Evolutionary conservation across 2,113 vertebrate species (phyloP).

Genomic region (Cervus canadensis): DNA sequence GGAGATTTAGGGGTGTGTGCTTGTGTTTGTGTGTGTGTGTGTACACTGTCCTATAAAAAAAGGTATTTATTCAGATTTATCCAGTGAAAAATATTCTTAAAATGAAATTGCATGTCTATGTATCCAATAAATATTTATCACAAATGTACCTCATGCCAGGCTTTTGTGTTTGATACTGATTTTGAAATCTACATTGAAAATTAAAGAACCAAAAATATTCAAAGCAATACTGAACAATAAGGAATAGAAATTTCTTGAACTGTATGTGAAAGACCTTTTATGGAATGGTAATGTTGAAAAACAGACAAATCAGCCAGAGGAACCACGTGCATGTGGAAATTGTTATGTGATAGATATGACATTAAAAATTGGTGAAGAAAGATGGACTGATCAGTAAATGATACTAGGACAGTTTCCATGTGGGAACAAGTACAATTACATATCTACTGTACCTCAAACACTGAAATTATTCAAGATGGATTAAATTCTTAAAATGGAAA

Average conservation of each 20-base stretch:
- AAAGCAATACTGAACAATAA: background rate
- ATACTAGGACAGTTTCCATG: background rate
- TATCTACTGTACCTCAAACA: background rate
- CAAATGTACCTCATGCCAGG: background rate
- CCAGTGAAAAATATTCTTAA: background rate
- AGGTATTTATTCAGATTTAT: background rate
- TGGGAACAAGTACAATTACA: background rate
- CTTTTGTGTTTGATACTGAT: background rate
- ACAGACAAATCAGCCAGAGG: background rate
- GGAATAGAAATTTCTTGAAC: background rate
- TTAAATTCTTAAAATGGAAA: background rate
- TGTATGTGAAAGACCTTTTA: background rate
- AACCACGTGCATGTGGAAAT: background rate
- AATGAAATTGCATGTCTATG: background rate
- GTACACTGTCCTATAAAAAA: background rate
- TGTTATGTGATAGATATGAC: background rate
- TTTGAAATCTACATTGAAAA: constrained; percentile 19
- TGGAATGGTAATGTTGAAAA: background rate
- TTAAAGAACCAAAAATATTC: background rate
- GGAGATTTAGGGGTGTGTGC: background rate
- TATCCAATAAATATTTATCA: background rate
- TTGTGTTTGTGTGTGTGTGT: background rate
- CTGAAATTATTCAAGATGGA: background rate
- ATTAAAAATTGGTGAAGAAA: background rate
- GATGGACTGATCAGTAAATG: background rate